Evolutionary conservation across 2,888 invertebrate genomes (phyloP), one percentile per base, ranked within the genome.

Genomic region (Chesias legatella): DNA sequence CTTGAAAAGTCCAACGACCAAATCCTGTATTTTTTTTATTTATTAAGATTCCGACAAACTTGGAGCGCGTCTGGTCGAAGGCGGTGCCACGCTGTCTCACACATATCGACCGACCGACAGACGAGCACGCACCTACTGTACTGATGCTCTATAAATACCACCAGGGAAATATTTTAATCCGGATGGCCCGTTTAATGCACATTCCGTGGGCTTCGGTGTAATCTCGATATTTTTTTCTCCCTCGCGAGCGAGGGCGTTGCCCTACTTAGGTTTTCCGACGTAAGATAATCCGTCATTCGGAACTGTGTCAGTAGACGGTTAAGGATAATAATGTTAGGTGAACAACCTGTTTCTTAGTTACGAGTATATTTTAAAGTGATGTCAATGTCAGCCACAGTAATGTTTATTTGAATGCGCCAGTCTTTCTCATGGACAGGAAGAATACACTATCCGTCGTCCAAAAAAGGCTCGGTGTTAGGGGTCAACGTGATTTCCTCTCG

Each of bases 11-110:
- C 54, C 58, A 63, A 68, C 73, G 68, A 71, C 74, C 73, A 75
- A 81, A 76, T 75, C 75, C 81, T 70, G 79, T n/a, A n/a, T n/a
- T n/a, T n/a, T n/a, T n/a, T n/a, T n/a, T n/a, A n/a, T n/a, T n/a
- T n/a, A n/a, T n/a, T n/a, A n/a, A n/a, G 79, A 76, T 78, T 73
- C 73, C 73, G 68, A 74, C 74, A 69, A 73, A 69, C 63, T 72
- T 71, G 72, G 70, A 66, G 71, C 69, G 67, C 66, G 78, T 77
- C 79, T 79, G 77, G 70, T 73, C 68, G 68, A 66, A 77, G 77
- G 72, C 77, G 86, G 86, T 85, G 85, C 88, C 88, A 86, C 81
- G 85, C 86, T 73, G 86, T 86, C 88, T 86, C 83, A 81, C 79
- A 78, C 71, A 71, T 67, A 77, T 73, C 73, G 76, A 75, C 67